A percentile compares a stretch with the other conserved stretches of the same genome.
phyloP scores from a whole-genome alignment of 2,888 invertebrate species.

The Cephus rjabovi region DNA sequence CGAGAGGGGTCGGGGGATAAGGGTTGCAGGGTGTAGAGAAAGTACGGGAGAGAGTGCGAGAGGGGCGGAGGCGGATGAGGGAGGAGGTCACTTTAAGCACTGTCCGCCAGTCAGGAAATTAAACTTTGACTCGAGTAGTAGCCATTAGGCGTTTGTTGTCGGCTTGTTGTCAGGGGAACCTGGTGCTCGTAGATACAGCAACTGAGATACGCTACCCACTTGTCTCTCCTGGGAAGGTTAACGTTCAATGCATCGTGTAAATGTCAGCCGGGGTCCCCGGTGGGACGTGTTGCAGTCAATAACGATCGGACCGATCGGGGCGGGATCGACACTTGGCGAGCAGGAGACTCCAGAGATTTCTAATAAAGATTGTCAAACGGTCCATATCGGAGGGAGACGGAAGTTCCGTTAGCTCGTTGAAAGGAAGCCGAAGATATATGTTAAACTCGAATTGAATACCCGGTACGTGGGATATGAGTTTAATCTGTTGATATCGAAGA shows the following conservation, averaged over 20 bases:
- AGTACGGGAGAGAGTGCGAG: slow-evolving; percentile 22
- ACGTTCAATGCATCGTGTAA: slow-evolving; percentile 52
- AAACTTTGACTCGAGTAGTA: slow-evolving; percentile 59
- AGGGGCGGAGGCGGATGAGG: neutral
- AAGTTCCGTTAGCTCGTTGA: neutral
- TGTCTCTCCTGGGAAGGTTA: slow-evolving; percentile 44
- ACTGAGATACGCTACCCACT: slow-evolving; percentile 55
- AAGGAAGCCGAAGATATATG: neutral
- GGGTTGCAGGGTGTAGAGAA: slow-evolving; percentile 7
- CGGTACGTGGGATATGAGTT: neutral
- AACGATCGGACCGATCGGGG: slow-evolving; percentile 29
- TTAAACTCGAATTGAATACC: neutral
- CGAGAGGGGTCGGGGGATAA: slow-evolving; percentile 6
- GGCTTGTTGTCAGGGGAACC: slow-evolving; percentile 59
- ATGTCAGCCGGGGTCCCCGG: slow-evolving; percentile 45
- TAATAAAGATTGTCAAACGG: neutral
- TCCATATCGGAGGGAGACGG: neutral
- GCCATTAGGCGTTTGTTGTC: slow-evolving; percentile 64
- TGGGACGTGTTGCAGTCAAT: slow-evolving; percentile 45
- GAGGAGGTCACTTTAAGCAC: slow-evolving; percentile 51
- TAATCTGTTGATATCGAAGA: neutral
- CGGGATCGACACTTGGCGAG: slow-evolving; percentile 7
- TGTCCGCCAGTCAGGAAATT: slow-evolving; percentile 61
- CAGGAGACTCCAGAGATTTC: slow-evolving; percentile 24
- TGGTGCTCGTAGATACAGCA: slow-evolving; percentile 57